Evolutionary conservation across 2,888 invertebrate genomes (phyloP).

Genomic region (Pharmacophagus antenor): DNA sequence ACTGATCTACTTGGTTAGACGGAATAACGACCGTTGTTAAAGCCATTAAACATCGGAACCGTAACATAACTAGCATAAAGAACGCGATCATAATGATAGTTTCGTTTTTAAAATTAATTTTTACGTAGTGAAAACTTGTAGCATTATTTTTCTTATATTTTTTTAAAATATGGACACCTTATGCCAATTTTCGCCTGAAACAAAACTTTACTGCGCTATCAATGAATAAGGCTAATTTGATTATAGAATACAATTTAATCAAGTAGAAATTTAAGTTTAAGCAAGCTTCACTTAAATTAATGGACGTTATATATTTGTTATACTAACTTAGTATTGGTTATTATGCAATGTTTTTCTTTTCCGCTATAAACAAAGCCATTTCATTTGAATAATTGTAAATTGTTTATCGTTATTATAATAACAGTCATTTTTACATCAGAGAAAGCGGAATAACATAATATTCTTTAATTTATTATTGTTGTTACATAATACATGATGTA

Average conservation of each 20-base stretch:
- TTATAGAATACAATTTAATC: too few relatives aligned
- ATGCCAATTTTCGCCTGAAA: too few relatives aligned
- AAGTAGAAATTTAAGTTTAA: not conserved
- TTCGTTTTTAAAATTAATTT: too few relatives aligned
- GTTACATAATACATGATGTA: not conserved
- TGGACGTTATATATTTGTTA: not conserved
- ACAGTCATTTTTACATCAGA: not conserved
- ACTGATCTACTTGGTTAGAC: slow-evolving; percentile 30
- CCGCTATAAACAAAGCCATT: not conserved
- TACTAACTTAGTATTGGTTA: not conserved
- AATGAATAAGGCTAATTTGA: too few relatives aligned
- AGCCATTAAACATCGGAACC: slow-evolving; percentile 16
- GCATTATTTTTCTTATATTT: too few relatives aligned
- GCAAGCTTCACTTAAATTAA: not conserved
- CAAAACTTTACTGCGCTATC: too few relatives aligned
- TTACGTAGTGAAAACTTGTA: too few relatives aligned
- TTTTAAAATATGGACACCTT: too few relatives aligned
- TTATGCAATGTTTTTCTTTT: not conserved
- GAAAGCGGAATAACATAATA: not conserved
- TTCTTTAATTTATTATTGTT: not conserved
- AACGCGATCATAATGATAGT: too few relatives aligned
- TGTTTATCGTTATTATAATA: not conserved
- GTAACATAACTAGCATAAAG: not conserved
- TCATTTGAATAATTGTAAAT: not conserved
- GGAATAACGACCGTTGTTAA: slow-evolving; percentile 35